Conservation (phyloP, 2,113 vertebrate species). For the Platysteira castanea region DNA sequence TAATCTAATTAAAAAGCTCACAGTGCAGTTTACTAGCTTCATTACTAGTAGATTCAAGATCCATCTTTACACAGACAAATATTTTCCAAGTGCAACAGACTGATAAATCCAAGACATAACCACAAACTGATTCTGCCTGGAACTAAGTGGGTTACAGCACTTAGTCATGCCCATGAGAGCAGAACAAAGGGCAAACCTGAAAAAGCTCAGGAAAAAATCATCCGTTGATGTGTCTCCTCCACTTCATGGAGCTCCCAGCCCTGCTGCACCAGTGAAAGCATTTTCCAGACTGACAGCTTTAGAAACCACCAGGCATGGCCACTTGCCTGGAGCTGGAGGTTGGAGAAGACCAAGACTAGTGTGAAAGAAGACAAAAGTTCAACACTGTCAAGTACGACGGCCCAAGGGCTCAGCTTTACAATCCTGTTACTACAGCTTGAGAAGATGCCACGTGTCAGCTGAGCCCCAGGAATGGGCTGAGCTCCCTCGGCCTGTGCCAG, state of each 20-base stretch:
- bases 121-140: conserved; percentile 28
- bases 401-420: conserved; percentile 16
- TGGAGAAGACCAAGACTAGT: neutral
- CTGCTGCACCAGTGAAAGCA: neutral
- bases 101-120: conserved; percentile 9
- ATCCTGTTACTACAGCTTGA: neutral
- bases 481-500: conserved; percentile 10
- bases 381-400: rapidly evolving
- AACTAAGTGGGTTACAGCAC: conserved; percentile 28
- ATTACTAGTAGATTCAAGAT: neutral
- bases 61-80: conserved; percentile 5
- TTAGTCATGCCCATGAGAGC: neutral
- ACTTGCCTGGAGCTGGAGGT: neutral
- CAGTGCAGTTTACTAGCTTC: conserved; percentile 8
- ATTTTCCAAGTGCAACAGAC: neutral
- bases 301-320: neutral
- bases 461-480: neutral
- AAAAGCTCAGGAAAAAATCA: neutral
- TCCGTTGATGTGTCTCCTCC: neutral
- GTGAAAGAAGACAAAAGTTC: neutral
- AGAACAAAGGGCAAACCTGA: conserved; percentile 14
- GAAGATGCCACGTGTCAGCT: conserved; percentile 20
- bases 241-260: neutral
- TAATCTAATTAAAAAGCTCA: conserved; percentile 57
- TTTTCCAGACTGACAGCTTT: neutral